Evolutionary conservation across 2,113 vertebrate species (phyloP).

Genomic region (Electrona antarctica): DNA sequence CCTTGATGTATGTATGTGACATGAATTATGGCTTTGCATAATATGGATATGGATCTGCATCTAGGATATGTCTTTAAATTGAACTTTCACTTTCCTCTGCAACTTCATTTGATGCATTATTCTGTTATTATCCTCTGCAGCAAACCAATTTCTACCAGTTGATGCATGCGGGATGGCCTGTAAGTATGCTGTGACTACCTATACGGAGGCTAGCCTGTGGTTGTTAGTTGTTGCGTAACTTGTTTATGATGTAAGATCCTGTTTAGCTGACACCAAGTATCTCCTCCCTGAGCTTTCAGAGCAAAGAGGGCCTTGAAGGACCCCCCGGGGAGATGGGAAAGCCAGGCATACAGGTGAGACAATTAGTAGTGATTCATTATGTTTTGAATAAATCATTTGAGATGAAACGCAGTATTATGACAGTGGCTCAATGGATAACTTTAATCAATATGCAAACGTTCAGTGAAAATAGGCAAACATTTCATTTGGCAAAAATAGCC

Average conservation of each 20-base stretch:
- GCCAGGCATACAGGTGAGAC: slow-evolving; percentile 80
- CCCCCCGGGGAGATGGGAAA: slow-evolving; percentile 83
- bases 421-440: no score
- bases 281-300: slow-evolving; percentile 78
- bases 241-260: slow-evolving; percentile 6
- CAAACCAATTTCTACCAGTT: slow-evolving; percentile 87
- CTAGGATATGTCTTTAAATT: no score
- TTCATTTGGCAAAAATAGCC: no score
- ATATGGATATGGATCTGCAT: no score
- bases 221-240: neutral
- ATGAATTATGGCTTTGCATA: neutral
- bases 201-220: neutral
- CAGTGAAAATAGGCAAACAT: no score
- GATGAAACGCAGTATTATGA: no score
- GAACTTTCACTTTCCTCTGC: neutral
- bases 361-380: no score
- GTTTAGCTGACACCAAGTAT: slow-evolving; percentile 52
- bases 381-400: no score
- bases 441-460: no score
- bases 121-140: slow-evolving; percentile 59
- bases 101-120: neutral
- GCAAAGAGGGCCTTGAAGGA: slow-evolving; percentile 76
- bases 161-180: slow-evolving; percentile 85
- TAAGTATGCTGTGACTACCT: slow-evolving; percentile 75
- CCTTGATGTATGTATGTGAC: neutral